Evolutionary conservation across 2,888 invertebrate species (phyloP), one percentile per base, ranked within the genome.

Genomic region (Mellilla xanthometata): DNA sequence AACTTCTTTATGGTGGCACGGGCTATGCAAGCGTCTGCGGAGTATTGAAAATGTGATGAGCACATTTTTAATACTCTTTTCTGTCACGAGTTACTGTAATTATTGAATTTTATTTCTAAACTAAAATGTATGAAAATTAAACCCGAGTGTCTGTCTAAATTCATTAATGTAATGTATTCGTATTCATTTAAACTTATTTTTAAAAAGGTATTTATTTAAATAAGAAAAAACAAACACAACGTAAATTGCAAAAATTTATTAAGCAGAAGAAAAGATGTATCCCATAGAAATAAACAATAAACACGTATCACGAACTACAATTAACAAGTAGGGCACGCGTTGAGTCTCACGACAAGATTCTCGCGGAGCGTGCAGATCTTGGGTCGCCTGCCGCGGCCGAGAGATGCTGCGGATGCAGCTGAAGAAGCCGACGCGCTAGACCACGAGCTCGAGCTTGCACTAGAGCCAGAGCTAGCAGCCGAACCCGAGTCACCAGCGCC

Each of bases 201-300:
- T n/a, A n/a, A n/a, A n/a, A n/a, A n/a, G n/a, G n/a, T n/a, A n/a
- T n/a, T n/a, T n/a, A n/a, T n/a, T n/a, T 19, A 1, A 19, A 19
- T 19, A 19, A 19, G 15, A 19, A 1, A 19, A 19, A 6, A 1
- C 4, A 19, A 19, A n/a, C n/a, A n/a, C n/a, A n/a, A n/a, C n/a
- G n/a, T n/a, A n/a, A n/a, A n/a, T n/a, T n/a, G 77, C 79, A 58
- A 61, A 49, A 54, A 60, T 72, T 69, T 81, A 79, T 72, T 77
- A 42, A 56, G 58, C 52, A 51, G 52, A 38, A 50, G 51, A 12
- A 68, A 79, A 77, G 74, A 82, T 81, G 81, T 78, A 81, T 79
- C 76, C 75, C 42, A 51, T 12, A 46, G 49, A 52, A 41, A 42
- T 36, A 39, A 52, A 38, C 47, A 34, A 8, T 9, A 29, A 33